Conservation (phyloP, 2,888 invertebrate species). For the Oligia strigilis region DNA sequence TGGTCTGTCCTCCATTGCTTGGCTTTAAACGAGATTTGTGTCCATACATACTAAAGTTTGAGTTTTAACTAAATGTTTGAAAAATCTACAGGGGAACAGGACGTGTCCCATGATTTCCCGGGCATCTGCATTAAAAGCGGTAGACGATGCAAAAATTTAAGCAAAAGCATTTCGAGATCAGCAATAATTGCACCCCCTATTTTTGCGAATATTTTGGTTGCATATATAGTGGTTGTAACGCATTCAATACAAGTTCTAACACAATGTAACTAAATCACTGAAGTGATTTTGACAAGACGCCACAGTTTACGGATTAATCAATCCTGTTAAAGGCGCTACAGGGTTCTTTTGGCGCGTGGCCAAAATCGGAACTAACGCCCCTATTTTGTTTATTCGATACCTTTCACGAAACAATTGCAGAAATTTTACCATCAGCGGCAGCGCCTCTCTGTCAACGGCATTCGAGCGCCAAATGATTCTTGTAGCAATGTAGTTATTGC, state of each 20-base stretch:
- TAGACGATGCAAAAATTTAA: too few species aligned
- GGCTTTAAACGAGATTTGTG: neutral
- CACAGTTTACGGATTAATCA: neutral
- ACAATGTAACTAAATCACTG: neutral
- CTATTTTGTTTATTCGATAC: neutral
- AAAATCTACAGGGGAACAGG: neutral
- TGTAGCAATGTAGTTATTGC: neutral
- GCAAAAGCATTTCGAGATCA: too few species aligned
- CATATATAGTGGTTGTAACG: too few species aligned
- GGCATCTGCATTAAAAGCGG: neutral
- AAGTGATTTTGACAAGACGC: neutral
- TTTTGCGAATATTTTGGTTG: too few species aligned
- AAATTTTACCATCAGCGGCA: too few species aligned
- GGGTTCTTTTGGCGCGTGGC: neutral
- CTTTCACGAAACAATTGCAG: neutral
- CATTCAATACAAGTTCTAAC: neutral
- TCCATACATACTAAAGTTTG: neutral
- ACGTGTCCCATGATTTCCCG: neutral
- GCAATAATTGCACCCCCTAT: too few species aligned
- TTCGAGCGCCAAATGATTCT: too few species aligned
- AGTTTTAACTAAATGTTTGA: neutral
- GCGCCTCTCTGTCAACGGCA: too few species aligned
- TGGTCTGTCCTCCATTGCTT: neutral
- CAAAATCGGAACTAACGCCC: neutral
- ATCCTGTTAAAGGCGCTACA: neutral